Conservation (phyloP, 2,888 invertebrate genomes). For the Loripinus fragilis region DNA sequence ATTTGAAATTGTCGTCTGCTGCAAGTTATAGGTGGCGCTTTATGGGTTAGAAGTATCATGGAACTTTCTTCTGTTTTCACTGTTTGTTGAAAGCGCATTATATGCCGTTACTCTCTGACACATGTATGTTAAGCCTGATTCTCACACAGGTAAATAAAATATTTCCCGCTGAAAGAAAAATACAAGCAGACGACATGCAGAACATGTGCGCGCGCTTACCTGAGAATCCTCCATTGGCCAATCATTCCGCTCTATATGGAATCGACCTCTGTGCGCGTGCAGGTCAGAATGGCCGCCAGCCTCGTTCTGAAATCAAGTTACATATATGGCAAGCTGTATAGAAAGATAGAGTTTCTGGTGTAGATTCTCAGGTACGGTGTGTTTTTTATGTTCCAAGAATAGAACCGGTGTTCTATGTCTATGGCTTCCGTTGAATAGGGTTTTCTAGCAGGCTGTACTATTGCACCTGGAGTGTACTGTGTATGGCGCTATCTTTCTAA, state of each 20-base stretch:
- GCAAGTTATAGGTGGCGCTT: no score
- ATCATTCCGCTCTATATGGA: conserved; percentile 53
- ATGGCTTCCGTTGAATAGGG: conserved; percentile 2
- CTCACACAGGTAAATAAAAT: conserved; percentile 15
- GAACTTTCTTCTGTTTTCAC: no score
- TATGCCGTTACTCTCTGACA: background rate
- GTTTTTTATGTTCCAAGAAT: conserved; percentile 10
- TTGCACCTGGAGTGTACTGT: conserved; percentile 5
- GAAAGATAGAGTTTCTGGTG: conserved; percentile 54
- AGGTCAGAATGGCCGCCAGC: conserved; percentile 55
- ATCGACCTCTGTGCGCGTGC: conserved; percentile 54
- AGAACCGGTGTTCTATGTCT: conserved; percentile 7
- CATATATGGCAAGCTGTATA: conserved; percentile 56
- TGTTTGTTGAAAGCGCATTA: no score
- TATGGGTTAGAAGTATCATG: no score
- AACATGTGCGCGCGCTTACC: conserved; percentile 8
- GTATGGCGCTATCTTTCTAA: background rate
- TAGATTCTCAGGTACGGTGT: conserved; percentile 14
- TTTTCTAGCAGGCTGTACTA: conserved; percentile 3
- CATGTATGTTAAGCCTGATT: background rate
- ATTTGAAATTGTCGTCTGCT: no score
- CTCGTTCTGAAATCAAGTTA: conserved; percentile 47
- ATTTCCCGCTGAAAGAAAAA: background rate
- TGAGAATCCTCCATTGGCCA: conserved; percentile 40
- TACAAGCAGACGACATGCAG: conserved; percentile 14